Evolutionary conservation across 2,888 invertebrate genomes (phyloP), one percentile per base, ranked within the genome.

Genomic region (Drosophila merina): DNA sequence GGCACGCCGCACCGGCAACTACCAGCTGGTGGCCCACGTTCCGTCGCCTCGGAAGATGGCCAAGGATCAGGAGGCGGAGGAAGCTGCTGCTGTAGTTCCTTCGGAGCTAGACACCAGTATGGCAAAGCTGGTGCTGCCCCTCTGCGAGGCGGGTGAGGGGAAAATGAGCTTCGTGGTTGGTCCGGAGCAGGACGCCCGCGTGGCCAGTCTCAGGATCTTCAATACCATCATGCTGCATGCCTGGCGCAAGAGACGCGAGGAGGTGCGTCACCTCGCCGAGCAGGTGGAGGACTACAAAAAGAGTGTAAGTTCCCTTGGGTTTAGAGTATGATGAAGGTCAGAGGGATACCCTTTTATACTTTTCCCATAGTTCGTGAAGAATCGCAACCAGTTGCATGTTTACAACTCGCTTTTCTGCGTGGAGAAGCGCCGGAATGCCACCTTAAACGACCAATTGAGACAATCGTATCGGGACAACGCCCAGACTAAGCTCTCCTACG

Each of bases 361-460:
- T 4, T 10, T 10, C 4, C 1, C 2, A 28, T 30, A 91, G 91
- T 77, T 85, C n/a, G 79, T 88, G 0, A 91, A 91, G 62, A 77
- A 77, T 2, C 91, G 90, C 63, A 91, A 89, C 59, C 90, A 91
- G 57, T 66, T 91, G 58, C 91, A 91, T 55, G 90, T 91, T 2
- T 85, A 88, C 14, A 91, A 89, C 30, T 85, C 90, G 0, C 80
- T 91, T 0, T 91, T 90, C 33, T 87, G 88, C 0, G 87, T 89
- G 28, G 91, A 91, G 60, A 89, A 91, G 54, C 90, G 89, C 44
- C 89, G 87, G 30, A 91, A 90, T 49, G 89, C 89, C 9, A 86
- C 90, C 0, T 63, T 91, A 0, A 90, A 78, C 36, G 76, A 73
- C 2, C 88, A 89, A 33, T 58, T 91, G 0, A 83, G 81, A 36